A percentile compares a stretch with the other conserved stretches of the same genome.
phyloP scores from a whole-genome alignment of 2,888 invertebrate species.

The Standfussiana lucernea region DNA sequence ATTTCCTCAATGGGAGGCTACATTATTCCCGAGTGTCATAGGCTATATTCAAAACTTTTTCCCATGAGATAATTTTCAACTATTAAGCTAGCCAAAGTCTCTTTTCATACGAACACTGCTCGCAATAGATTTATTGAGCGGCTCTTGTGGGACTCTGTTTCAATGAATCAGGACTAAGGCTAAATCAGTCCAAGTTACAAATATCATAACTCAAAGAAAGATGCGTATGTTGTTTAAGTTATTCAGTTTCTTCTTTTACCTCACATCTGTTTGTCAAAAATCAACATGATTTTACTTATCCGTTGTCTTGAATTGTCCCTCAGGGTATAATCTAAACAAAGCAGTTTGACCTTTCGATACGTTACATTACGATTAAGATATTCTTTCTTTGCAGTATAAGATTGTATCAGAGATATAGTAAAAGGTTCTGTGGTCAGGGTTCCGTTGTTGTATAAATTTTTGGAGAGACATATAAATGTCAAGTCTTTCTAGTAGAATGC shows the following conservation, averaged over 20 bases:
- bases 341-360: constrained; percentile 42
- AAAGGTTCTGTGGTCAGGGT: constrained; percentile 5
- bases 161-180: neutral
- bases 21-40: neutral
- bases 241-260: constrained; percentile 15
- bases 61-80: neutral
- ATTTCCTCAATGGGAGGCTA: neutral
- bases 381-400: constrained; percentile 32
- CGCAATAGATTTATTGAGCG: neutral
- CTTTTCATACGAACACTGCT: neutral
- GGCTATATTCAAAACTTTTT: neutral
- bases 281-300: constrained; percentile 19
- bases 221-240: neutral
- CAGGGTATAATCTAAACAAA: constrained; percentile 41
- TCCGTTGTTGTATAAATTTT: constrained; percentile 6
- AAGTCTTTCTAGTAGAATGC: neutral
- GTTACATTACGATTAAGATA: constrained; percentile 24
- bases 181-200: neutral
- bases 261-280: constrained; percentile 35
- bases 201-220: neutral
- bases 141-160: neutral
- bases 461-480: neutral
- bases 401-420: constrained; percentile 29
- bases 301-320: constrained; percentile 32
- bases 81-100: neutral